phyloP scores from a whole-genome alignment of 1,140 invertebrate species.

The Philaenus spumarius region DNA sequence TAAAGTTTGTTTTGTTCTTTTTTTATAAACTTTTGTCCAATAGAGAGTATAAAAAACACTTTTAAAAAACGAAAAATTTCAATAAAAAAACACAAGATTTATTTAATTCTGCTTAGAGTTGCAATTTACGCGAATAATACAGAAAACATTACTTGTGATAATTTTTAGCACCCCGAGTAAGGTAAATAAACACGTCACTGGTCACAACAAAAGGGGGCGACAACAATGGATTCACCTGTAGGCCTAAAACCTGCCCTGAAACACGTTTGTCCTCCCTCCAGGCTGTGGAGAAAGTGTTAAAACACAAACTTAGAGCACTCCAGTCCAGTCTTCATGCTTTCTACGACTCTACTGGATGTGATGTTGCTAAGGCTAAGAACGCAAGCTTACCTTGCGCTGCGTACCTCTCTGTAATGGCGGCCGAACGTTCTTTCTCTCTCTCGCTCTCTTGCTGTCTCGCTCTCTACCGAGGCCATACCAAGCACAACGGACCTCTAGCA shows the following conservation, averaged over 20 bases:
- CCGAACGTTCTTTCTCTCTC: conserved; percentile 13
- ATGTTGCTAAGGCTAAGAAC: background rate
- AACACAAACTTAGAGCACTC: background rate
- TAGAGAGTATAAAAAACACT: too few relatives aligned
- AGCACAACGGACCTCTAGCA: background rate
- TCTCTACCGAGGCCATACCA: background rate
- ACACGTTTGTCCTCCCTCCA: conserved; percentile 9
- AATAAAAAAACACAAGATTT: too few relatives aligned
- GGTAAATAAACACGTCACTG: too few relatives aligned
- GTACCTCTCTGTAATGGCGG: conserved; percentile 9
- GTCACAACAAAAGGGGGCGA: background rate
- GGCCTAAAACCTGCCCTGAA: background rate
- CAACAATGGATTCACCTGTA: background rate
- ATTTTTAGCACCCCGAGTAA: too few relatives aligned
- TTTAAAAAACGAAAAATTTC: too few relatives aligned
- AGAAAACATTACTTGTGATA: too few relatives aligned
- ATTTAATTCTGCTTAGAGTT: too few relatives aligned
- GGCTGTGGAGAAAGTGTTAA: conserved; percentile 3
- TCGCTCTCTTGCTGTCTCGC: conserved; percentile 12
- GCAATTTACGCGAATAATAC: too few relatives aligned
- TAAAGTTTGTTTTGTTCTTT: too few relatives aligned
- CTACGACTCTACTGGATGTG: background rate
- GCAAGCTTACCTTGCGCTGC: background rate
- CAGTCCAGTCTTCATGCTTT: background rate
- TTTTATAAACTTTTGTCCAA: too few relatives aligned